Percentiles rank a stretch among this genome's conserved stretches.
These are phyloP conservation scores for Dugesia japonica DNA, from an alignment of 2,888 invertebrate genomes.

Conservation along the genomic window DNA sequence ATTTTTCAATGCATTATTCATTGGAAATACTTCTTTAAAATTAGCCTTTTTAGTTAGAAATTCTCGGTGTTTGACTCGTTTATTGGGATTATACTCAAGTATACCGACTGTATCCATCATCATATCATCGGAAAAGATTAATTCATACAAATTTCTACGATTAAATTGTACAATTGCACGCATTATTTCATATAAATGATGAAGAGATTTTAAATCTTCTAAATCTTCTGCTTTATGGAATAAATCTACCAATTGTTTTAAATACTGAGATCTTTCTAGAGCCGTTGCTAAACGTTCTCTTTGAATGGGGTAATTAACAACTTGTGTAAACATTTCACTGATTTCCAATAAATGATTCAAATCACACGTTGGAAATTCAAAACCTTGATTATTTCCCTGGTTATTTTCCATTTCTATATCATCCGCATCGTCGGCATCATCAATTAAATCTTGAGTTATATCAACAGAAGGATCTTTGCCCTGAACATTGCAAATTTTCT, in stretches of 20 bases:
- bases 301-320: conserved; percentile 66
- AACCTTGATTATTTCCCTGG: conserved; percentile 62
- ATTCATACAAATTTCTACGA: conserved; percentile 85
- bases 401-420: conserved; percentile 58
- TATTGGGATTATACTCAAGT: conserved; percentile 81
- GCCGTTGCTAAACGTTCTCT: conserved; percentile 84
- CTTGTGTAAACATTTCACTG: conserved; percentile 55
- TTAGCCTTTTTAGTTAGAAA: conserved; percentile 76
- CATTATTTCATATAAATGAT: conserved; percentile 85
- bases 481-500: conserved; percentile 96
- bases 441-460: conserved; percentile 61
- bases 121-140: conserved; percentile 68
- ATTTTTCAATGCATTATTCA: conserved; percentile 75
- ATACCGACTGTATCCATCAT: conserved; percentile 73
- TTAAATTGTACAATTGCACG: conserved; percentile 95
- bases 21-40: conserved; percentile 61
- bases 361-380: conserved; percentile 85
- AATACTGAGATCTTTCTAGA: conserved; percentile 80
- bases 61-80: conserved; percentile 73
- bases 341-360: conserved; percentile 80
- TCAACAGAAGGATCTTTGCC: conserved; percentile 96
- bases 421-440: conserved; percentile 58
- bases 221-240: conserved; percentile 77
- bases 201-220: conserved; percentile 72
- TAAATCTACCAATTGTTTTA: conserved; percentile 75